Evolutionary conservation across 2,113 vertebrate genomes (phyloP), one percentile per base, ranked within the genome.

Genomic region (Rhea americana): DNA sequence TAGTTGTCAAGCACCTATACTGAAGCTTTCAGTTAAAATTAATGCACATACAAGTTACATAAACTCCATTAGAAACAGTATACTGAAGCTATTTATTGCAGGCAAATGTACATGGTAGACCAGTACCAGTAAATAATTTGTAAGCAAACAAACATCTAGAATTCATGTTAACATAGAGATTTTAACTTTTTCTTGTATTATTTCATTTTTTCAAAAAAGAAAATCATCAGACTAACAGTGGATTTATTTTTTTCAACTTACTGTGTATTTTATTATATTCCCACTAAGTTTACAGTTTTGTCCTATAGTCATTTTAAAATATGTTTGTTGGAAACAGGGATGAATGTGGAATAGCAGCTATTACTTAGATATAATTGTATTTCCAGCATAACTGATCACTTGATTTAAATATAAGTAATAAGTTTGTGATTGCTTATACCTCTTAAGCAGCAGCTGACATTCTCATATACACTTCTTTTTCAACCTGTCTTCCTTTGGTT

Each of bases 21-120:
- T 62, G 73, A 96, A 85, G 22, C 5, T 93, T 13, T 24, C 37
- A 48, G 77, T 87, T 93, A 87, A 96, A 97, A 89, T 85, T 66
- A 82, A 91, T 14, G 59, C 70, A 93, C 85, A 87, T 70, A 90
- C 91, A 96, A 95, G 63, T 93, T 94, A 86, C 43, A 85, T 35
- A 86, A 84, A 87, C 55, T 67, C 65, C 65, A 48, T 74, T 89
- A 55, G 58, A 94, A 95, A 91, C 1, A 0, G 2, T 26, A 58
- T 87, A 92, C 94, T 89, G 91, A 95, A 55, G 28, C 37, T 56
- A 45, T 35, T 74, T 72, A 65, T 18, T 32, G 53, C 25, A 53
- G 32, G 11, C 8, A 43, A 39, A 50, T 43, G n/a, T 43, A 82
- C 19, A 37, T 17, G 7, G 13, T 5, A 56, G 68, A 93, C 48